Evolutionary conservation across 2,888 invertebrate species (phyloP).

Genomic region (Caenorhabditis sp.): DNA sequence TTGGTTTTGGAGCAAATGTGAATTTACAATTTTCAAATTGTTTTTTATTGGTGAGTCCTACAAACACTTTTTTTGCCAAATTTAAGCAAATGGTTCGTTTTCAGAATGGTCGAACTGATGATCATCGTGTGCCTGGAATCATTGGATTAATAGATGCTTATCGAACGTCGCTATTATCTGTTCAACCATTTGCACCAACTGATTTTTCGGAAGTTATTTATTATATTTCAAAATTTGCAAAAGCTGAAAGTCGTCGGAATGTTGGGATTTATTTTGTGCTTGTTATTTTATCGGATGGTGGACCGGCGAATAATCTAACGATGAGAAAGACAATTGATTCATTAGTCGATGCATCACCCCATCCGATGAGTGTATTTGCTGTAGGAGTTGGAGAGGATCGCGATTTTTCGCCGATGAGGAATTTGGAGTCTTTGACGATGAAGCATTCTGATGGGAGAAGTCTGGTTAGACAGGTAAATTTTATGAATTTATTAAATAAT

Average conservation of each 20-base stretch:
- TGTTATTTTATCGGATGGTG: constrained; percentile 65
- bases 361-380: constrained; percentile 61
- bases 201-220: constrained; percentile 77
- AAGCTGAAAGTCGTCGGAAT: constrained; percentile 52
- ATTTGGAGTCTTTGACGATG: constrained; percentile 41
- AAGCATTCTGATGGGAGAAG: constrained; percentile 47
- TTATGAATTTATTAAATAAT: no score
- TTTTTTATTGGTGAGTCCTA: constrained; percentile 32
- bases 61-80: neutral
- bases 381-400: constrained; percentile 52
- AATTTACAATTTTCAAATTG: constrained; percentile 30
- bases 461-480: constrained; percentile 37
- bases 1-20: constrained; percentile 75
- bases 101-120: constrained; percentile 74
- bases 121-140: constrained; percentile 75
- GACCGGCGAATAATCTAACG: constrained; percentile 43
- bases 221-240: constrained; percentile 73
- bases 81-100: constrained; percentile 25
- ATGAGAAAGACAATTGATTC: constrained; percentile 55
- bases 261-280: constrained; percentile 59
- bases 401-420: constrained; percentile 35
- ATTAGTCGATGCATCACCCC: constrained; percentile 57
- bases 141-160: constrained; percentile 75
- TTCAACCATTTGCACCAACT: constrained; percentile 76
- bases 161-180: constrained; percentile 73